Evolutionary conservation across 2,888 invertebrate genomes (phyloP), one percentile per base, ranked within the genome.

Genomic region (Dioctria linearis): DNA sequence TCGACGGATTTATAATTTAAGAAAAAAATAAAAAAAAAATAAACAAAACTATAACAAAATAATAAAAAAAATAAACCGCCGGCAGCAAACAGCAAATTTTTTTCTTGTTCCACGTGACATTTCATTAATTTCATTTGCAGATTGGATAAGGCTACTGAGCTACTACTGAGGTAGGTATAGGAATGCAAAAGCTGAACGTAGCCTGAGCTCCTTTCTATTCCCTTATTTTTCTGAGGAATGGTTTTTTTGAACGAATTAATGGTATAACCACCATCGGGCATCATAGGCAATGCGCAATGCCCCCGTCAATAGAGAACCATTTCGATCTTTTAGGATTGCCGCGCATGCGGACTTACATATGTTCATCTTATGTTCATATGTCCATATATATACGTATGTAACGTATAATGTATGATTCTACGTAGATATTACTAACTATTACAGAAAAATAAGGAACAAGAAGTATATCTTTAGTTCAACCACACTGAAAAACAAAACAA

Each of bases 61-160:
- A 54, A 11, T n/a, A 54, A 54, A 8, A n/a, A 61, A 61, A 61
- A 61, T 3, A 39, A 61, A 61, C n/a, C 6, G 61, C 61, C 61
- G 61, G 25, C 61, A 54, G 54, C 54, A 2, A 4, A 54, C 1
- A 25, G 37, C 13, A 42, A 40, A 66, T 66, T 40, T 43, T 66
- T 43, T 43, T 66, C 40, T n/a, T 66, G 43, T 66, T 66, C 11
- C 66, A 43, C 43, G 66, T 66, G 66, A 66, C 66, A 66, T 66
- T 66, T 66, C 66, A 66, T 66, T 66, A 66, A 66, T 66, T 66
- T 66, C 66, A 66, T 42, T 66, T 40, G 39, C 8, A 66, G 57
- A 61, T 61, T 61, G 13, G 37, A 25, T 61, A 61, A 61, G 61
- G 25, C 57, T 57, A 25, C 57, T 57, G 57, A 5, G n/a, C 40